Percentiles rank a stretch among this genome's conserved stretches.
Conservation (phyloP, 1,140 invertebrate species). For the Drosophila pruinosa region DNA sequence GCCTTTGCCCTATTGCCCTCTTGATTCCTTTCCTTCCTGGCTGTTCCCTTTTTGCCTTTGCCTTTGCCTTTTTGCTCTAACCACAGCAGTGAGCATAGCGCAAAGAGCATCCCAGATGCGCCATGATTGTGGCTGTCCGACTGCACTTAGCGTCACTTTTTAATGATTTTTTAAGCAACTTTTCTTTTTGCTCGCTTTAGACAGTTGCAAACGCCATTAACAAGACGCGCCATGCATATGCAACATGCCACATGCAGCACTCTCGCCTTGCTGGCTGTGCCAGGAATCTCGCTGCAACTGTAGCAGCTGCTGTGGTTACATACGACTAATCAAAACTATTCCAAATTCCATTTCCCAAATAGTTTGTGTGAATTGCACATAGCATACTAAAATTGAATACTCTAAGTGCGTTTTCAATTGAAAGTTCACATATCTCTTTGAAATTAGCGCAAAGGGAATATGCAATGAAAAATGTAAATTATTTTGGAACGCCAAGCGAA, state of each 20-base stretch:
- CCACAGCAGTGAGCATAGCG: not conserved
- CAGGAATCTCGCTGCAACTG: not conserved
- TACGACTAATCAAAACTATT: not conserved
- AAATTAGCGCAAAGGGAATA: not conserved
- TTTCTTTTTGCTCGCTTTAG: slow-evolving; percentile 41
- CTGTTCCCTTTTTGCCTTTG: not conserved
- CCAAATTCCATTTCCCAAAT: not conserved
- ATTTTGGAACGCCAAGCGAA: too few relatives aligned
- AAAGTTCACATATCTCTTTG: too few relatives aligned
- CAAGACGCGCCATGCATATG: slow-evolving; percentile 71
- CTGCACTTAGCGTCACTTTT: slow-evolving; percentile 51
- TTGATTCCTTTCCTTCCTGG: slow-evolving; percentile 7
- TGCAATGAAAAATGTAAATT: not conserved
- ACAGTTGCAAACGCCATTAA: slow-evolving; percentile 68
- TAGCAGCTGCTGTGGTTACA: not conserved
- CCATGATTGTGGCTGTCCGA: slow-evolving; percentile 15
- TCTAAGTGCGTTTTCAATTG: not conserved
- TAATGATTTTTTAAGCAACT: slow-evolving; percentile 71
- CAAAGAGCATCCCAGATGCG: slow-evolving; percentile 66
- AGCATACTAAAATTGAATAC: not conserved
- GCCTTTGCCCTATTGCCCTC: not conserved
- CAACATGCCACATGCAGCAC: slow-evolving; percentile 22
- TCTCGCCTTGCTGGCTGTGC: not conserved
- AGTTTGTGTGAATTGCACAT: not conserved
- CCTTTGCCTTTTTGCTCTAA: not conserved